A percentile compares a stretch with the other conserved stretches of the same genome.
These are phyloP conservation scores for Proisotoma minuta DNA, from an alignment of 2,888 invertebrate species.

Conservation along the genomic window DNA sequence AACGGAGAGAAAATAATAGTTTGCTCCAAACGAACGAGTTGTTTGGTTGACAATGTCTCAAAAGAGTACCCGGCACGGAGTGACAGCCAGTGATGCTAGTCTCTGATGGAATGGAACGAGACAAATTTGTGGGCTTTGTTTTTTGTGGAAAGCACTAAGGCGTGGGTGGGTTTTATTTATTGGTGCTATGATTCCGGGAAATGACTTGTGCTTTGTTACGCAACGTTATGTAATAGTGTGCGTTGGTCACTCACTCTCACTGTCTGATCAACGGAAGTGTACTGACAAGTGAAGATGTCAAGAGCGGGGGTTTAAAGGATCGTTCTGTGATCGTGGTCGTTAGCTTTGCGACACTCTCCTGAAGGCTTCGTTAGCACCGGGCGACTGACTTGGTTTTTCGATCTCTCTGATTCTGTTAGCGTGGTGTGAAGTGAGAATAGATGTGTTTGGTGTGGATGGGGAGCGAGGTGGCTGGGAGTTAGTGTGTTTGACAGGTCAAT, in stretches of 20 bases:
- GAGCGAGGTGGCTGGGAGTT: slow-evolving; percentile 29
- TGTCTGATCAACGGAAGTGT: background rate
- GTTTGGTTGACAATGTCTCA: too few relatives aligned
- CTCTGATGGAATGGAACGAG: too few relatives aligned
- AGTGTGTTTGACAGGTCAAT: slow-evolving; percentile 48
- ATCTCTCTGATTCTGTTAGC: too few relatives aligned
- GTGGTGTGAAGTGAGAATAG: background rate
- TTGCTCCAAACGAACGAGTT: too few relatives aligned
- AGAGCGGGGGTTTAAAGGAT: background rate
- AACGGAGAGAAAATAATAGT: too few relatives aligned
- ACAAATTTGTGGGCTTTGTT: too few relatives aligned
- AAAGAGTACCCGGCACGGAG: too few relatives aligned
- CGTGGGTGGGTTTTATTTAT: background rate
- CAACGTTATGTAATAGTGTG: too few relatives aligned
- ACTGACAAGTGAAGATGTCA: background rate
- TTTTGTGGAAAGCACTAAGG: background rate
- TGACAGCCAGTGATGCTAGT: too few relatives aligned
- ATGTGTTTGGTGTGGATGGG: background rate
- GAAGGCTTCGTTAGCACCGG: too few relatives aligned
- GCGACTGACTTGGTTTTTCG: background rate
- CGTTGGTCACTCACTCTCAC: background rate
- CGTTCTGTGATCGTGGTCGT: too few relatives aligned
- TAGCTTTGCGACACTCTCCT: too few relatives aligned
- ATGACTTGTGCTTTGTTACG: slow-evolving; percentile 39
- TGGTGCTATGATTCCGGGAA: slow-evolving; percentile 42